These are phyloP conservation scores for Paedocypris micromegethes DNA, from an alignment of 2,797 vertebrate species.

Conservation along the genomic window DNA sequence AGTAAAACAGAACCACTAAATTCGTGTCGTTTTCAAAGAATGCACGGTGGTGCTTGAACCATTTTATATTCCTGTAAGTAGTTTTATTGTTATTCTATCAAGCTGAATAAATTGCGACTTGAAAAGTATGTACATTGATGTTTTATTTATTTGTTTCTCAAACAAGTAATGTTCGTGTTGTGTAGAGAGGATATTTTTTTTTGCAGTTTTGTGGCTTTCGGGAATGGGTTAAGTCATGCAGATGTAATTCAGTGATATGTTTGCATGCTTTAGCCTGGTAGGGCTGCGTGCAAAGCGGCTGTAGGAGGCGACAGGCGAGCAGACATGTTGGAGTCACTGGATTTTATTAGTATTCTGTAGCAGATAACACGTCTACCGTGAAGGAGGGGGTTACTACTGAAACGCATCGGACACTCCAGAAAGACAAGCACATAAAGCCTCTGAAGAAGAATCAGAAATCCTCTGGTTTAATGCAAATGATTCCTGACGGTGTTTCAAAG, in stretches of 20 bases:
- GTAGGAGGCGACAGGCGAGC: slow-evolving; percentile 69
- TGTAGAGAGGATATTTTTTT: not conserved
- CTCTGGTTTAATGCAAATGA: slow-evolving; percentile 34
- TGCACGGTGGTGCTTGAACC: slow-evolving; percentile 60
- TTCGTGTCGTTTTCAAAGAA: slow-evolving; percentile 65
- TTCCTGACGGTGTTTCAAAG: slow-evolving; percentile 32
- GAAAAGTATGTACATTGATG: slow-evolving; percentile 28
- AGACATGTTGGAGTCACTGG: slow-evolving; percentile 84
- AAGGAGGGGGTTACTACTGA: slow-evolving; percentile 28
- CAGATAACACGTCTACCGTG: slow-evolving; percentile 65
- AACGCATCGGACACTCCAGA: slow-evolving; percentile 26
- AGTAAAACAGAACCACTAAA: slow-evolving; percentile 75
- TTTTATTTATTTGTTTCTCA: slow-evolving; percentile 3
- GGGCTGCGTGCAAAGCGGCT: slow-evolving; percentile 70
- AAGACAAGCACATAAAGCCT: slow-evolving; percentile 43
- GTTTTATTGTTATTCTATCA: slow-evolving; percentile 70
- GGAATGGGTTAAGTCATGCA: slow-evolving; percentile 53
- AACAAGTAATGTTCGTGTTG: not conserved
- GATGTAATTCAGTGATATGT: slow-evolving; percentile 17
- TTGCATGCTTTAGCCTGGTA: slow-evolving; percentile 55
- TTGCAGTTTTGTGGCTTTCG: not conserved
- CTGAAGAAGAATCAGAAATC: slow-evolving; percentile 30
- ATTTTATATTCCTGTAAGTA: slow-evolving; percentile 72
- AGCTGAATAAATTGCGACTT: slow-evolving; percentile 72
- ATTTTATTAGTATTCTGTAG: slow-evolving; percentile 79